phyloP scores from a whole-genome alignment of 2,797 vertebrate genomes.

The Molossus molossus region DNA sequence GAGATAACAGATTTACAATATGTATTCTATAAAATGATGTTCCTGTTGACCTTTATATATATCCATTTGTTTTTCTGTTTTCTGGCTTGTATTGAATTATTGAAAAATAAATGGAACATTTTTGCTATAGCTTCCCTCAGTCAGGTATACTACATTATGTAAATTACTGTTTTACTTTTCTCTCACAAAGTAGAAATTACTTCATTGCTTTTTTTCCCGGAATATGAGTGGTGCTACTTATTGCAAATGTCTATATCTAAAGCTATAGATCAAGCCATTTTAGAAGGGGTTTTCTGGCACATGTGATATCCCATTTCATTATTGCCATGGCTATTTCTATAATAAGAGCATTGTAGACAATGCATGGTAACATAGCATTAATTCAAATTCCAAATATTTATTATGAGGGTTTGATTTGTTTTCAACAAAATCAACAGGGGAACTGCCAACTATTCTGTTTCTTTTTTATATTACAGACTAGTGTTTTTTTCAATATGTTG shows the following conservation, averaged over 20 bases:
- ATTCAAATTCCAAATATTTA: constrained; percentile 49
- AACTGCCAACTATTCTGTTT: constrained; percentile 9
- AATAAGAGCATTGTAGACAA: constrained; percentile 20
- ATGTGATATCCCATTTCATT: constrained; percentile 45
- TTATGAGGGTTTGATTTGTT: constrained; percentile 10
- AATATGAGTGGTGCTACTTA: constrained; percentile 12
- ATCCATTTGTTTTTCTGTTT: neutral
- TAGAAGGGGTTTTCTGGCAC: constrained; percentile 33
- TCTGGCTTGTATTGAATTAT: constrained; percentile 43
- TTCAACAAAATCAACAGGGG: constrained; percentile 32
- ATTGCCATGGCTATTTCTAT: constrained; percentile 28
- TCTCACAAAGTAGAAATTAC: constrained; percentile 52
- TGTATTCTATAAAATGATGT: constrained; percentile 4
- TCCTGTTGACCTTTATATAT: constrained; percentile 44
- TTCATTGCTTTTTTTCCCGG: constrained; percentile 11
- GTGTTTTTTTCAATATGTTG: constrained; percentile 41
- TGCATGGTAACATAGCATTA: neutral
- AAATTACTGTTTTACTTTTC: constrained; percentile 54
- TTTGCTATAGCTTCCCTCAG: constrained; percentile 42
- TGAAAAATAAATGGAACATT: constrained; percentile 40
- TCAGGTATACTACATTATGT: constrained; percentile 11
- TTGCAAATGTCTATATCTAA: constrained; percentile 49
- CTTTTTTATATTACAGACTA: constrained; percentile 1
- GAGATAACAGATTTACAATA: neutral
- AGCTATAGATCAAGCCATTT: constrained; percentile 32